Evolutionary conservation across 2,113 vertebrate species (phyloP).

Genomic region (Muntiacus muntjak): DNA sequence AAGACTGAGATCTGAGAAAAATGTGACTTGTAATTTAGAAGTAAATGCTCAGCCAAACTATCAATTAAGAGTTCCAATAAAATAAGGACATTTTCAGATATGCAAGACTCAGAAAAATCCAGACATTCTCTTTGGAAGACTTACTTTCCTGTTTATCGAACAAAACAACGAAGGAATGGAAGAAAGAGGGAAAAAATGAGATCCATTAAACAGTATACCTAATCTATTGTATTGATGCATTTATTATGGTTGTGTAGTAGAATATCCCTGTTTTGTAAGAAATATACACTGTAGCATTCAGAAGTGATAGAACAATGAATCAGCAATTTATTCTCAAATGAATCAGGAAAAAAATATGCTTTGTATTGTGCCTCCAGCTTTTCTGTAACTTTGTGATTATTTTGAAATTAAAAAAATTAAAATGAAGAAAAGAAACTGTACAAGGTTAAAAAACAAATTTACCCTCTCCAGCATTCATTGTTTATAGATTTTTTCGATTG

Average conservation of each 20-base stretch:
- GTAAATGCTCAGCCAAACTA: neutral
- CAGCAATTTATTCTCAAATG: neutral
- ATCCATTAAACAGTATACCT: neutral
- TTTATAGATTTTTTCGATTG: neutral
- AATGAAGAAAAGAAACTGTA: neutral
- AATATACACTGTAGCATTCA: neutral
- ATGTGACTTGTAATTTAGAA: neutral
- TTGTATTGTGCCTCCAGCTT: neutral
- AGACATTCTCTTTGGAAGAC: neutral
- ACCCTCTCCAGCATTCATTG: neutral
- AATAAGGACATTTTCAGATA: neutral
- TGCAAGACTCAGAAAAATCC: neutral
- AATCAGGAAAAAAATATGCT: neutral
- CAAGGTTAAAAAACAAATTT: neutral
- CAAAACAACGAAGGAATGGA: neutral
- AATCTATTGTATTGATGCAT: neutral
- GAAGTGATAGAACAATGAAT: neutral
- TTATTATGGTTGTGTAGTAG: neutral
- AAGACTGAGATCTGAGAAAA: neutral
- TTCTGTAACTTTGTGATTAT: neutral
- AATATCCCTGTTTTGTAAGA: neutral
- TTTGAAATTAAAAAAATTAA: slow-evolving; percentile 15
- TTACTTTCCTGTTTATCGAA: neutral
- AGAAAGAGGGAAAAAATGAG: neutral
- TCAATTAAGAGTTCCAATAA: neutral